A percentile compares a stretch with the other conserved stretches of the same genome.
These are phyloP conservation scores for Meliscaeva auricollis DNA, from an alignment of 2,888 invertebrate genomes.

Conservation along the genomic window DNA sequence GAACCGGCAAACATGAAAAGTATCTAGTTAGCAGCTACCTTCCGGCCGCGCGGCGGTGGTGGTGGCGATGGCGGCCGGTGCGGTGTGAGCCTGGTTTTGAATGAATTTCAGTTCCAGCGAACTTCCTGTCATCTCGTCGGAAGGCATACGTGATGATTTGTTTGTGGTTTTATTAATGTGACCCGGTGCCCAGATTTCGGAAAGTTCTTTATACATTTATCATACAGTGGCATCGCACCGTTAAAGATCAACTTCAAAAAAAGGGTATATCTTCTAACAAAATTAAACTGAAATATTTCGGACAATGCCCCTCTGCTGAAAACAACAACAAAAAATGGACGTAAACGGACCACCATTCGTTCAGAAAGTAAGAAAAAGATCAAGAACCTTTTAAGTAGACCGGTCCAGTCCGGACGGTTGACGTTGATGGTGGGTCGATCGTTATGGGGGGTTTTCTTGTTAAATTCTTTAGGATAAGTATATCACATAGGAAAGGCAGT, in stretches of 20 bases:
- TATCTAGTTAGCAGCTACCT: conserved; percentile 35
- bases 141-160: conserved; percentile 41
- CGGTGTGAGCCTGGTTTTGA: conserved; percentile 14
- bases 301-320: conserved; percentile 46
- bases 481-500: conserved; percentile 36
- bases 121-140: conserved; percentile 58
- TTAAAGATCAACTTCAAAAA: conserved; percentile 55
- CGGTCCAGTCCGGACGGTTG: conserved; percentile 62
- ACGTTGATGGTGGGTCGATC: conserved; percentile 5
- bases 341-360: conserved; percentile 11
- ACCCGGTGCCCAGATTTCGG: conserved; percentile 70
- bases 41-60: conserved; percentile 11
- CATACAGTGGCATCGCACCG: conserved; percentile 68
- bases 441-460: conserved; percentile 46
- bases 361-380: conserved; percentile 19
- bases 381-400: conserved; percentile 74
- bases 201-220: conserved; percentile 49
- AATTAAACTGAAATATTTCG: conserved; percentile 25
- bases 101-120: conserved; percentile 52
- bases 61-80: no score
- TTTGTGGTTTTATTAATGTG: conserved; percentile 63
- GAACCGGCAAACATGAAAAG: conserved; percentile 25
- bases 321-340: conserved; percentile 18
- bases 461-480: conserved; percentile 46
- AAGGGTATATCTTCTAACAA: conserved; percentile 46